Base-by-base conservation (phyloP, 2,797 vertebrate species). In the Graptemys geographica region DNA sequence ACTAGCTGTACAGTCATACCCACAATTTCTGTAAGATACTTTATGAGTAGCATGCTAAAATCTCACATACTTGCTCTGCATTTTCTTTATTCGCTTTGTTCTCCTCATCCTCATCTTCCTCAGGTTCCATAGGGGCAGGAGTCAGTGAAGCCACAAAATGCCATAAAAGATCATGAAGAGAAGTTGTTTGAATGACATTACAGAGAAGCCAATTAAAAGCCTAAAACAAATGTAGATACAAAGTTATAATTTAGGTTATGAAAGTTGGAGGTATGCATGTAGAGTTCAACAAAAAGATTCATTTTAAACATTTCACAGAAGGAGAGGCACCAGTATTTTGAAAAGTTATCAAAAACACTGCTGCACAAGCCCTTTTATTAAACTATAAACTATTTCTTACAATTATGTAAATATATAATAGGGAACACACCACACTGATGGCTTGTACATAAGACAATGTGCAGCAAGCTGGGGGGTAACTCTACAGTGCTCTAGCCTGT, bases 181-280 rank as follows among this genome's bases (percentile, higher is more conserved):
- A 99, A 25, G 99, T 99, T 88, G 99, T 99, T 92, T 99, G 99
- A 97, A 99, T 99, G 96, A 99, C 99, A n/a, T 99, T 99, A 97
- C 99, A 99, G 72, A 99, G 98, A 87, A 99, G 99, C 99, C 99
- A 99, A 97, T 99, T 99, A 98, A 99, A 99, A 23, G 99, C 99
- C 99, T 99, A 96, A 94, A 62, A 96, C 23, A 91, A 90, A 93
- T 2, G 44, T 49, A 44, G 8, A 69, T 1, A 81, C 65, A 72
- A 7, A 69, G 15, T 88, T 79, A 94, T 1, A 6, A 87, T 37
- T 0, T 25, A 25, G 6, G 84, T 88, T 94, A 92, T 47, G 27
- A 84, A 96, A 82, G 23, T 27, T n/a, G 44, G 5, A 94, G 65
- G 74, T 21, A 86, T 49, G 47, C 15, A 16, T 49, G 59, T 83